A percentile compares a stretch with the other conserved stretches of the same genome.
Evolutionary conservation across 1,140 invertebrate genomes (phyloP).

Genomic region (Diabrotica undecimpunctata): DNA sequence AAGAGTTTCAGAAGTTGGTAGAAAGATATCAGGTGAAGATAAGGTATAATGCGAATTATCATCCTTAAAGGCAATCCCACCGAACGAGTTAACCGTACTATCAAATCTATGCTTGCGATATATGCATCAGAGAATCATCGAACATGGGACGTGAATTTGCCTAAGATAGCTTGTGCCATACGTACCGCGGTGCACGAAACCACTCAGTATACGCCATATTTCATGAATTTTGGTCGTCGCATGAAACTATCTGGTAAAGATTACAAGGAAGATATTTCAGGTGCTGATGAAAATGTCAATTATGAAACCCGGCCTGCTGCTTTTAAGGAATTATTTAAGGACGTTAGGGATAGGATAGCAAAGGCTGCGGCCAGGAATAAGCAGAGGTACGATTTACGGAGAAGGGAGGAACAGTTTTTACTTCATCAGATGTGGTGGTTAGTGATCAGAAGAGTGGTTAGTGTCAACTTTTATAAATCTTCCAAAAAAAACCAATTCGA

Average conservation of each 20-base stretch:
- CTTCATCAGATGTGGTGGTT: too few species aligned
- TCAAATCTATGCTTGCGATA: too few species aligned
- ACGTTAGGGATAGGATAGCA: slow-evolving; percentile 5
- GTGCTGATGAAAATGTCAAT: not conserved
- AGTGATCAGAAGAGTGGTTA: too few species aligned
- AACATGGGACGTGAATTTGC: slow-evolving; percentile 16
- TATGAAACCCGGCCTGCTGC: not conserved
- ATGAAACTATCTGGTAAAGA: slow-evolving; percentile 2
- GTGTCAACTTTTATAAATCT: too few species aligned
- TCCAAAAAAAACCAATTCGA: too few species aligned
- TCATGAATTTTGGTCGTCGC: slow-evolving; percentile 11
- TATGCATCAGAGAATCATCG: slow-evolving; percentile 16
- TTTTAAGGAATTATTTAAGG: slow-evolving; percentile 12
- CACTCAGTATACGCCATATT: slow-evolving; percentile 10
- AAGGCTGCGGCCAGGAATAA: not conserved
- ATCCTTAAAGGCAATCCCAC: too few species aligned
- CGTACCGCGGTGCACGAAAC: slow-evolving; percentile 9
- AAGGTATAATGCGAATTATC: too few species aligned
- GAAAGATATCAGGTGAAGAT: too few species aligned
- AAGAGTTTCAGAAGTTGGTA: too few species aligned
- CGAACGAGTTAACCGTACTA: too few species aligned
- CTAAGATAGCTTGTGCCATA: slow-evolving; percentile 15
- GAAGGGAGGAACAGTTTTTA: too few species aligned
- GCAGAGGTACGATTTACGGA: not conserved
- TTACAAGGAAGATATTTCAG: not conserved